phyloP scores from a whole-genome alignment of 2,113 vertebrate genomes.

The Gavialis gangeticus region DNA sequence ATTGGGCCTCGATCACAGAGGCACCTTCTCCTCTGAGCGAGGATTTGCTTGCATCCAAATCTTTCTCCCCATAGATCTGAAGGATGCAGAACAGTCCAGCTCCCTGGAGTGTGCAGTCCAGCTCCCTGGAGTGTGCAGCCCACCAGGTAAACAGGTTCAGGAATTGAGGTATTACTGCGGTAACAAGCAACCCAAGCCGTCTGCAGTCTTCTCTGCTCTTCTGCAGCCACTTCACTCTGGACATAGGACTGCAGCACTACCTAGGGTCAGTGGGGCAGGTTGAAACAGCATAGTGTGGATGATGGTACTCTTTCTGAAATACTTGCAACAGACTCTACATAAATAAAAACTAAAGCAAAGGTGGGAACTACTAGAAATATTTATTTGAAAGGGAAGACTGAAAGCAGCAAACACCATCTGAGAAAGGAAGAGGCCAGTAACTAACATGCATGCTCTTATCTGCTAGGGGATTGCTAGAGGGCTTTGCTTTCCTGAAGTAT shows the following conservation, averaged over 20 bases:
- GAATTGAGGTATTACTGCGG: conserved; percentile 31
- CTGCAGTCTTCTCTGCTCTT: conserved; percentile 22
- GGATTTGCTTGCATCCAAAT: background rate
- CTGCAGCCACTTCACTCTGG: background rate
- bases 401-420: background rate
- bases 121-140: conserved; percentile 27
- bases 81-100: conserved; percentile 6
- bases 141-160: conserved; percentile 66
- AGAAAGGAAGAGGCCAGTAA: background rate
- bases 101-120: conserved; percentile 13
- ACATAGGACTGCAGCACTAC: background rate
- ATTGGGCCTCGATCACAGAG: background rate
- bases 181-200: conserved; percentile 49
- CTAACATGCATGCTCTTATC: background rate
- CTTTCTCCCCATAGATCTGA: background rate
- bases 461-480: background rate
- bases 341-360: background rate
- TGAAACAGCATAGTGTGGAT: background rate
- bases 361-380: background rate
- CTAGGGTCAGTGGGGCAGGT: background rate
- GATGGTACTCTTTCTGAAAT: background rate
- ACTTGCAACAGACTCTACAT: background rate
- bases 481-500: background rate
- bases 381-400: conserved; percentile 1
- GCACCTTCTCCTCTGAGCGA: background rate